These are phyloP conservation scores for Tenodera sinensis DNA, from an alignment of 2,888 invertebrate species.

Conservation along the genomic window DNA sequence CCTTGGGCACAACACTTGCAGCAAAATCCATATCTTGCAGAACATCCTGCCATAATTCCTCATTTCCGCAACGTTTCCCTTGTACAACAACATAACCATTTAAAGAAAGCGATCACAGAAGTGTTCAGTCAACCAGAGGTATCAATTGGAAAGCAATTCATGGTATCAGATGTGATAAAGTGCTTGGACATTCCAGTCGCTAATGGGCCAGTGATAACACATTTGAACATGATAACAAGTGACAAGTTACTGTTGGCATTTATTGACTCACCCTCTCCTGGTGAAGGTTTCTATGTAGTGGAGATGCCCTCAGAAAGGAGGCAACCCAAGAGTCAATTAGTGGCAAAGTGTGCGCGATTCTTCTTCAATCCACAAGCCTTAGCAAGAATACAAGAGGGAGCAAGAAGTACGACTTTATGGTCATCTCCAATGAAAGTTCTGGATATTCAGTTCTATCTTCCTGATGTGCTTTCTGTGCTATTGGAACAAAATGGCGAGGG, in stretches of 20 bases:
- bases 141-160: slow-evolving; percentile 61
- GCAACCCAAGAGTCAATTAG: slow-evolving; percentile 39
- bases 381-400: neutral
- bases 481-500: slow-evolving; percentile 52
- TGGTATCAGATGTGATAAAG: slow-evolving; percentile 51
- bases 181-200: slow-evolving; percentile 39
- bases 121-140: slow-evolving; percentile 57
- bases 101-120: slow-evolving; percentile 61
- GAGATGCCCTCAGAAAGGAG: slow-evolving; percentile 46
- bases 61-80: slow-evolving; percentile 74
- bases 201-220: slow-evolving; percentile 45
- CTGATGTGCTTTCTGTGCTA: slow-evolving; percentile 67
- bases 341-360: slow-evolving; percentile 53
- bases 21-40: slow-evolving; percentile 67
- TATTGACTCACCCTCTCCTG: slow-evolving; percentile 42
- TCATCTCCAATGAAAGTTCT: slow-evolving; percentile 44
- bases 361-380: slow-evolving; percentile 49
- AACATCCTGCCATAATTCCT: slow-evolving; percentile 69
- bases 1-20: slow-evolving; percentile 74
- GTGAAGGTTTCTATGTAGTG: slow-evolving; percentile 51
- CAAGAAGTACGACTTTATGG: neutral
- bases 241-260: slow-evolving; percentile 53
- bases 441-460: slow-evolving; percentile 74
- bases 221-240: slow-evolving; percentile 51
- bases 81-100: slow-evolving; percentile 71